These are phyloP conservation scores for Eupithecia insigniata DNA, from an alignment of 2,888 invertebrate species.

Conservation along the genomic window DNA sequence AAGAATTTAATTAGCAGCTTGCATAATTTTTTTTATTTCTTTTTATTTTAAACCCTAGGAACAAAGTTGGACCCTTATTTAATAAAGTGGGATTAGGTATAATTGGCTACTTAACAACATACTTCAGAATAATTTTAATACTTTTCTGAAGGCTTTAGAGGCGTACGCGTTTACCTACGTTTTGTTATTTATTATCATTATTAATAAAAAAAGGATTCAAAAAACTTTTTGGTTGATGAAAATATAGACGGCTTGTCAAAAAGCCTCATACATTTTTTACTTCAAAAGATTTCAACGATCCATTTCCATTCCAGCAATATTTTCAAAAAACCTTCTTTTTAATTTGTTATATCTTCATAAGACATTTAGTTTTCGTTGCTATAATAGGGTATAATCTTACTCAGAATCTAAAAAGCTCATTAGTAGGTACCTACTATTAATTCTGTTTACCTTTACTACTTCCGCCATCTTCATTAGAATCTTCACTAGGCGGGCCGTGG, in stretches of 20 bases:
- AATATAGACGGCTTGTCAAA: not conserved
- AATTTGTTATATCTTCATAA: not conserved
- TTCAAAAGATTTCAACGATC: constrained; percentile 32
- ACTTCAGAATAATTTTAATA: too few relatives aligned
- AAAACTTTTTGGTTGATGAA: not conserved
- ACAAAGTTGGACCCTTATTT: too few relatives aligned
- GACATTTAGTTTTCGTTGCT: not conserved
- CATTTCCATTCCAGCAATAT: not conserved
- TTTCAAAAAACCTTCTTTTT: not conserved
- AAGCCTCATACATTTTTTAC: not conserved
- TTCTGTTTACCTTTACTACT: constrained; percentile 73
- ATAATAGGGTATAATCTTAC: not conserved
- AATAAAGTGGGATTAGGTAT: too few relatives aligned
- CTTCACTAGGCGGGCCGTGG: constrained; percentile 82
- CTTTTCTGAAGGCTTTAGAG: too few relatives aligned
- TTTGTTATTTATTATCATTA: not conserved
- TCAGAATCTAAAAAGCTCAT: not conserved
- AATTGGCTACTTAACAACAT: too few relatives aligned
- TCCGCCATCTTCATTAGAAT: constrained; percentile 82
- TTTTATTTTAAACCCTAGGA: too few relatives aligned
- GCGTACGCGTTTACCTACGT: too few relatives aligned
- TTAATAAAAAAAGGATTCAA: not conserved
- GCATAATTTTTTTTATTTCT: too few relatives aligned
- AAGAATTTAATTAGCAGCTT: too few relatives aligned
- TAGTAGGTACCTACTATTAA: not conserved